Conservation (phyloP, 1,140 invertebrate species). For the Trachelipus rathkii region DNA sequence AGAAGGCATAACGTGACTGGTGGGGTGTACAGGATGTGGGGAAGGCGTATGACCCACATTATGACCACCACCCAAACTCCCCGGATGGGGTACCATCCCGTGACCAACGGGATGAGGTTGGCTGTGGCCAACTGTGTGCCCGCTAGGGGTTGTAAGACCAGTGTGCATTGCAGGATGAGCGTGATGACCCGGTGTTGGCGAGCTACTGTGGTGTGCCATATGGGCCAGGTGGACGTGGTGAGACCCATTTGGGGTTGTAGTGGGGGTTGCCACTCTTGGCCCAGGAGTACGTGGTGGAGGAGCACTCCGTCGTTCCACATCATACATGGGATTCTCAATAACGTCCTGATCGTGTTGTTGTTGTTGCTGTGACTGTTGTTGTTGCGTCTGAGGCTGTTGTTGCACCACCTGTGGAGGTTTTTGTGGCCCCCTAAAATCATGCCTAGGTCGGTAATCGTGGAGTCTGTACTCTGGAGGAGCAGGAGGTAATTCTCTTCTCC, state of each 20-base stretch:
- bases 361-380: constrained; percentile 19
- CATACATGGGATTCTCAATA: constrained; percentile 45
- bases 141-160: not conserved
- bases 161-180: constrained; percentile 19
- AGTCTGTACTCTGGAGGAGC: constrained; percentile 44
- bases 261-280: constrained; percentile 28
- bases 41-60: not conserved
- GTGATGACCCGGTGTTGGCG: constrained; percentile 25
- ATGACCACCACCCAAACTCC: not conserved
- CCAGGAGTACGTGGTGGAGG: constrained; percentile 33
- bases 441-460: constrained; percentile 42
- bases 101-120: not conserved
- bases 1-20: not conserved
- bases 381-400: constrained; percentile 13
- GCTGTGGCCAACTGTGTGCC: not conserved
- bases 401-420: constrained; percentile 25
- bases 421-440: constrained; percentile 39
- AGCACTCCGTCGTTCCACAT: constrained; percentile 39
- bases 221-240: constrained; percentile 24
- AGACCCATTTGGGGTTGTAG: constrained; percentile 31
- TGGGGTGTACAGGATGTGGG: not conserved
- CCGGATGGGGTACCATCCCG: not conserved
- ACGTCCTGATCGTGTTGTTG: constrained; percentile 42
- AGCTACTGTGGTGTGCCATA: constrained; percentile 24
- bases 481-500: constrained; percentile 39